These are phyloP conservation scores for Temnothorax rugatulus DNA, from an alignment of 2,888 invertebrate genomes.

Conservation along the genomic window DNA sequence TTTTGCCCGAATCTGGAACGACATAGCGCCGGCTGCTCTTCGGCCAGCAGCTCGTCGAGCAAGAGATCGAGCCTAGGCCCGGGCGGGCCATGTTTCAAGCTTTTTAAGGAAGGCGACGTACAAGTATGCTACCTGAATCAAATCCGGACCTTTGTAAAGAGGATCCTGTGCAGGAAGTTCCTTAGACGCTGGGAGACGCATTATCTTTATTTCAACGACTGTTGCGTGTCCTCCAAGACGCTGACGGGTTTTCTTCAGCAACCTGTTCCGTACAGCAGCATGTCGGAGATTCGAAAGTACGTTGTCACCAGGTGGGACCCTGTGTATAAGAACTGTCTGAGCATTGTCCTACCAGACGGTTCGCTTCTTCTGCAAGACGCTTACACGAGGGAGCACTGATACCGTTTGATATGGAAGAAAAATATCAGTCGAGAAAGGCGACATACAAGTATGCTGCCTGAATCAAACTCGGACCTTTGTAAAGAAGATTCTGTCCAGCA, in stretches of 20 bases:
- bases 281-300: no score
- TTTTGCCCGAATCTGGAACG: conserved; percentile 87
- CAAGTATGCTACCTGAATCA: conserved; percentile 93
- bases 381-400: conserved; percentile 94
- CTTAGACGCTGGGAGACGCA: conserved; percentile 93
- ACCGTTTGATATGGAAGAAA: conserved; percentile 93
- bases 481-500: conserved; percentile 92
- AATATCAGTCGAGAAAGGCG: conserved; percentile 77
- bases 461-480: conserved; percentile 93
- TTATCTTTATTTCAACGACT: conserved; percentile 90
- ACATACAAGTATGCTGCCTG: conserved; percentile 91
- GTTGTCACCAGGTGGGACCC: no score
- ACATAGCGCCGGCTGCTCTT: conserved; percentile 88
- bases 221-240: conserved; percentile 91
- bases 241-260: conserved; percentile 85
- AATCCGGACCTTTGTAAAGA: conserved; percentile 92
- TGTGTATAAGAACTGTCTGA: no score
- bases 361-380: no score
- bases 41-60: conserved; percentile 85
- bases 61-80: conserved; percentile 86
- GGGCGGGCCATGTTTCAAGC: conserved; percentile 89
- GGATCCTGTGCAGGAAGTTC: conserved; percentile 92
- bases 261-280: no score
- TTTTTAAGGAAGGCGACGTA: conserved; percentile 84
- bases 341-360: no score